Conservation (phyloP, 1,140 invertebrate species). For the Anastatus disparis region DNA sequence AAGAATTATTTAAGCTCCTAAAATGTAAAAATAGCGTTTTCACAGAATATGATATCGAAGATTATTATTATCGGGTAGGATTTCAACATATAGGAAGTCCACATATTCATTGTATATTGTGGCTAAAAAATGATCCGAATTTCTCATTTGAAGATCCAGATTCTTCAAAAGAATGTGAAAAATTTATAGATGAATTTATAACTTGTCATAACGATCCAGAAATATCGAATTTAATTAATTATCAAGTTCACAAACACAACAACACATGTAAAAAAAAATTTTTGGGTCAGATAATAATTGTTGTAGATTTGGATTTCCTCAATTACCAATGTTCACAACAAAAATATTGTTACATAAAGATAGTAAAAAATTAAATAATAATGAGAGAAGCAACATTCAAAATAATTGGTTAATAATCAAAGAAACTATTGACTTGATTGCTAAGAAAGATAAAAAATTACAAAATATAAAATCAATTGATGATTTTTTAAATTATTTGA, state of each 20-base stretch:
- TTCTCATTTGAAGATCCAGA: conserved; percentile 41
- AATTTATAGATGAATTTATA: conserved; percentile 30
- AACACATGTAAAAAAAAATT: conserved; percentile 40
- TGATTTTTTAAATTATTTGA: not conserved
- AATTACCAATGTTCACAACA: conserved; percentile 35
- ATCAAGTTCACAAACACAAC: conserved; percentile 38
- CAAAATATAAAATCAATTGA: not conserved
- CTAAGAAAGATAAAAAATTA: not conserved
- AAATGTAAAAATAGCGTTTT: conserved; percentile 37
- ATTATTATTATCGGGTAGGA: conserved; percentile 58
- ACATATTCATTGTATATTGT: conserved; percentile 51
- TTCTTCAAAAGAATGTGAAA: conserved; percentile 22
- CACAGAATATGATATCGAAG: conserved; percentile 24
- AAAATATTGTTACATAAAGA: conserved; percentile 35
- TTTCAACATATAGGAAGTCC: conserved; percentile 63
- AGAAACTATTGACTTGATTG: not conserved
- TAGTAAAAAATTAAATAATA: conserved; percentile 1
- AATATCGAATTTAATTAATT: conserved; percentile 15
- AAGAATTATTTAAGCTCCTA: conserved; percentile 29
- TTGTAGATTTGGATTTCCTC: conserved; percentile 42
- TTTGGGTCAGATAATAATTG: conserved; percentile 11
- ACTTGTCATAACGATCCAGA: conserved; percentile 6
- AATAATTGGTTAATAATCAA: not conserved
- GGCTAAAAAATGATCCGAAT: conserved; percentile 46
- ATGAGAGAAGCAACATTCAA: not conserved